Percentiles rank a stretch among this genome's conserved stretches.
Conservation (phyloP, 2,113 vertebrate species). For the Dissostichus mawsoni region DNA sequence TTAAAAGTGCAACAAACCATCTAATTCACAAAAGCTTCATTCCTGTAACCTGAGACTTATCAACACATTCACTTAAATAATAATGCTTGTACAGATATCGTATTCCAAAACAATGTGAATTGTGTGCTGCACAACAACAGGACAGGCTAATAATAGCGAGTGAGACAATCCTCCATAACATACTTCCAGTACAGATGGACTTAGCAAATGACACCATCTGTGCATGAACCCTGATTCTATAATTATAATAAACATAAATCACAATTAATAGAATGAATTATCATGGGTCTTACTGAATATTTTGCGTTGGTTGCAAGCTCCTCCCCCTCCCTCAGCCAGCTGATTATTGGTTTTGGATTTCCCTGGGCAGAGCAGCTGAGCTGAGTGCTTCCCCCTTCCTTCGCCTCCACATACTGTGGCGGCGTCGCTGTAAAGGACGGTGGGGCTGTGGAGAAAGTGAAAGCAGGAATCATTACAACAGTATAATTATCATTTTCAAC, state of each 20-base stretch:
- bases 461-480: background rate
- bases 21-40: background rate
- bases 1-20: background rate
- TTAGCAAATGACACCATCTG: slow-evolving; percentile 62
- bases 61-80: background rate
- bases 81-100: background rate
- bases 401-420: slow-evolving; percentile 96
- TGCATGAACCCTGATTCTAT: slow-evolving; percentile 49
- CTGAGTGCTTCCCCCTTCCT: slow-evolving; percentile 93
- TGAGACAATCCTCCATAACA: slow-evolving; percentile 40
- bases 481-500: background rate
- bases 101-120: background rate
- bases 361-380: slow-evolving; percentile 96
- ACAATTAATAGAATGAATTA: background rate
- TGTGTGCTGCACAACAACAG: slow-evolving; percentile 28
- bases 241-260: slow-evolving; percentile 40
- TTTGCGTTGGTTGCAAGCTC: slow-evolving; percentile 89
- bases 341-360: slow-evolving; percentile 97
- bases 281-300: slow-evolving; percentile 88
- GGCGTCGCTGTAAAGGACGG: slow-evolving; percentile 97
- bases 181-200: slow-evolving; percentile 62
- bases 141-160: slow-evolving; percentile 32
- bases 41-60: background rate
- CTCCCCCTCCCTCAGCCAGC: slow-evolving; percentile 94
- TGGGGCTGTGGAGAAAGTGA: slow-evolving; percentile 86